Conservation (phyloP, 2,113 vertebrate species). For the Rhizomys pruinosus region DNA sequence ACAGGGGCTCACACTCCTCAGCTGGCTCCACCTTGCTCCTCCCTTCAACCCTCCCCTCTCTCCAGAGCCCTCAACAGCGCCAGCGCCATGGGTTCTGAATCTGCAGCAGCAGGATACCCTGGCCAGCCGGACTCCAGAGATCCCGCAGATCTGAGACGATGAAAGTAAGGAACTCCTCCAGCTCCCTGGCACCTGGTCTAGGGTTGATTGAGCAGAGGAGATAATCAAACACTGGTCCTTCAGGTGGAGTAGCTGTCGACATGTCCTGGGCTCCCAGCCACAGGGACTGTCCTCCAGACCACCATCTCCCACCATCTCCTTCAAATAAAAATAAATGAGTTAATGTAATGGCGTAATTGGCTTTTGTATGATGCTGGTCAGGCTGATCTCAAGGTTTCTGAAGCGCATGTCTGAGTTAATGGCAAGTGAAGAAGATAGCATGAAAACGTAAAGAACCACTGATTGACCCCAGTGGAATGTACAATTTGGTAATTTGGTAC, state of each 20-base stretch:
- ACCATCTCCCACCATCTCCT: slow-evolving; percentile 61
- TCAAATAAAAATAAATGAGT: slow-evolving; percentile 81
- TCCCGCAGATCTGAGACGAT: slow-evolving; percentile 90
- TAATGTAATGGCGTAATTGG: background rate
- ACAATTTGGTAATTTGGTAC: background rate
- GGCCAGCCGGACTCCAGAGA: slow-evolving; percentile 83
- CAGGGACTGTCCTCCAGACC: slow-evolving; percentile 76
- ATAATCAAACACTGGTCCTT: slow-evolving; percentile 92
- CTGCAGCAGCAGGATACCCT: slow-evolving; percentile 88
- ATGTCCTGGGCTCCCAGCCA: slow-evolving; percentile 81
- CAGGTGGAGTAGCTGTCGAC: slow-evolving; percentile 88
- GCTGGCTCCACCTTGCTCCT: slow-evolving; percentile 89
- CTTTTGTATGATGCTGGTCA: background rate
- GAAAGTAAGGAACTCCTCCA: slow-evolving; percentile 94
- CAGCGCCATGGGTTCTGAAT: slow-evolving; percentile 97
- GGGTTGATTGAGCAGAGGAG: slow-evolving; percentile 92
- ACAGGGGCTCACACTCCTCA: slow-evolving; percentile 84
- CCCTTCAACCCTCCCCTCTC: slow-evolving; percentile 91
- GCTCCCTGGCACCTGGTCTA: slow-evolving; percentile 87
- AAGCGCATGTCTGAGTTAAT: background rate
- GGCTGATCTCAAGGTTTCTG: background rate
- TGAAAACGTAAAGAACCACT: background rate
- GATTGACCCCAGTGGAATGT: background rate
- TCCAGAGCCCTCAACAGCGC: slow-evolving; percentile 93
- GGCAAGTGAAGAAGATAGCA: background rate